Percentiles rank a stretch among this genome's conserved stretches.
Conservation (phyloP, 2,797 vertebrate species). For the Poeciliopsis gracilis region DNA sequence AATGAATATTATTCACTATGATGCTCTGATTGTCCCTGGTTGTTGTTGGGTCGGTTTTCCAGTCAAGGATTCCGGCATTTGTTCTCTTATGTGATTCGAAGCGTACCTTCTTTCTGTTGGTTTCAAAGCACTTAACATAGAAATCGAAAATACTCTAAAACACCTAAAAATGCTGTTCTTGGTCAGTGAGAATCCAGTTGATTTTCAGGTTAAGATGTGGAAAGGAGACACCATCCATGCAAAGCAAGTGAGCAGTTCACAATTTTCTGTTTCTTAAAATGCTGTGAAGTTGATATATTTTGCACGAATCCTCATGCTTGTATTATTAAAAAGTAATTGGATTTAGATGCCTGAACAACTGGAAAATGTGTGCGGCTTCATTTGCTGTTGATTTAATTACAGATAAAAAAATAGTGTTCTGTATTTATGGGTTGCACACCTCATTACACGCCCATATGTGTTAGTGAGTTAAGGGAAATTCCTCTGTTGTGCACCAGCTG, state of each 20-base stretch:
- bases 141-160: not conserved
- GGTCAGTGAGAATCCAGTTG: not conserved
- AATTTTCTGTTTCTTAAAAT: not conserved
- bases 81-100: not conserved
- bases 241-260: not conserved
- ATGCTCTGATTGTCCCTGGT: not conserved
- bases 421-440: constrained; percentile 33
- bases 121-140: not conserved
- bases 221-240: not conserved
- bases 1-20: not conserved
- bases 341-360: constrained; percentile 47
- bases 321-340: constrained; percentile 32
- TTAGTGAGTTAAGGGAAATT: constrained; percentile 26
- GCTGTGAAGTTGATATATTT: not conserved
- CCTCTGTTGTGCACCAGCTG: constrained; percentile 13
- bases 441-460: constrained; percentile 40
- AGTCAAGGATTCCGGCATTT: not conserved
- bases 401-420: constrained; percentile 61
- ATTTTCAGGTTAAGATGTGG: not conserved
- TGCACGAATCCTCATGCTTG: not conserved
- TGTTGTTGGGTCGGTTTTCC: not conserved
- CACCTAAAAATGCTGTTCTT: not conserved
- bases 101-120: not conserved
- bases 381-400: constrained; percentile 64
- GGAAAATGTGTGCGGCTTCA: constrained; percentile 47